These are phyloP conservation scores for Megastigmus dorsalis DNA, from an alignment of 2,888 invertebrate genomes.

Conservation along the genomic window DNA sequence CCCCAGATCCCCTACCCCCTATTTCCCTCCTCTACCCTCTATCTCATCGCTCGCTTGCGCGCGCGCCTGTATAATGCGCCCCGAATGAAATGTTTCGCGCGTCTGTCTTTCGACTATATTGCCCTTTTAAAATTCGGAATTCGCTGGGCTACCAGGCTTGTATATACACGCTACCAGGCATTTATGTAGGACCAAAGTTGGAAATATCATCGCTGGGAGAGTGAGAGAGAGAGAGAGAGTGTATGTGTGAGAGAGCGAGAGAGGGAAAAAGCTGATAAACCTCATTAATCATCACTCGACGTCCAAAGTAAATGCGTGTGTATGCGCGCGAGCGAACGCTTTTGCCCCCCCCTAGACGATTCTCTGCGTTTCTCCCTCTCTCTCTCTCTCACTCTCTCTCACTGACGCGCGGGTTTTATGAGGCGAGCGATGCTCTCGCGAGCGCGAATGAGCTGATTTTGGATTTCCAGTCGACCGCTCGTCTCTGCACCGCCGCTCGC, in stretches of 20 bases:
- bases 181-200: conserved; percentile 18
- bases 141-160: not conserved
- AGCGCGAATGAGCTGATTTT: conserved; percentile 38
- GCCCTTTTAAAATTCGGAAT: not conserved
- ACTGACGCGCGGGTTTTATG: conserved; percentile 33
- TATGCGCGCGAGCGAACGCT: not conserved
- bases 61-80: not conserved
- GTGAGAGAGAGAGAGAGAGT: too few species aligned
- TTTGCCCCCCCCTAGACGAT: not conserved
- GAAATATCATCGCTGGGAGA: conserved; percentile 9
- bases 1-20: too few species aligned
- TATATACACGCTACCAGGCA: too few species aligned
- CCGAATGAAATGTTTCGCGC: conserved; percentile 19
- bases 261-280: too few species aligned
- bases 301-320: conserved; percentile 25
- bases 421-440: conserved; percentile 23
- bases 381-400: too few species aligned
- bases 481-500: too few species aligned
- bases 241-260: too few species aligned
- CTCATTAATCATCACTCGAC: conserved; percentile 42
- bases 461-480: conserved; percentile 18
- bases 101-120: not conserved
- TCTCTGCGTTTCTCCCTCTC: too few species aligned
- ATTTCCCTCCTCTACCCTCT: not conserved
- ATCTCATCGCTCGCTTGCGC: not conserved